These are phyloP conservation scores for Strigops habroptila DNA, from an alignment of 2,113 vertebrate species.

Conservation along the genomic window DNA sequence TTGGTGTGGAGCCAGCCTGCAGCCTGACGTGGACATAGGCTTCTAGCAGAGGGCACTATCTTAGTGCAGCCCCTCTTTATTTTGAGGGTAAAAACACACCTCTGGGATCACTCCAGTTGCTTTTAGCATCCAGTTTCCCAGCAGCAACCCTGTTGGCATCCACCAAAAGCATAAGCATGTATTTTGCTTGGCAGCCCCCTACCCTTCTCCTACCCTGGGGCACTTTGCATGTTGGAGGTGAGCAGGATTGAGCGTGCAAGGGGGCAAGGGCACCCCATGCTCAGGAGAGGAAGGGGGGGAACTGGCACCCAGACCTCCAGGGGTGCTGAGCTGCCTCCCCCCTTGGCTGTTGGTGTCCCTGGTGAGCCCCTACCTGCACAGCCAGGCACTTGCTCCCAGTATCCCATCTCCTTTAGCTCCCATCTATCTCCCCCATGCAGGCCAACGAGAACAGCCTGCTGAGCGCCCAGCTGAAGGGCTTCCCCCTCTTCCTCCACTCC, in stretches of 20 bases:
- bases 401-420: background rate
- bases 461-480: constrained; percentile 96
- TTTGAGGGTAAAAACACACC: background rate
- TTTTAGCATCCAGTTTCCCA: background rate
- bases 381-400: background rate
- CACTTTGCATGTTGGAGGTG: background rate
- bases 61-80: background rate
- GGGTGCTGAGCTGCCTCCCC: background rate
- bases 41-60: background rate
- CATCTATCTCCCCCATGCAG: constrained; percentile 45
- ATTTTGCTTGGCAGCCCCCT: background rate
- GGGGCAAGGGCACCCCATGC: background rate
- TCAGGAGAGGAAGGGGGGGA: background rate
- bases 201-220: background rate
- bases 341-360: background rate
- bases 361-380: background rate
- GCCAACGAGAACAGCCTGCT: constrained; percentile 98
- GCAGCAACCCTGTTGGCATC: background rate
- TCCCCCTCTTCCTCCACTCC: constrained; percentile 95
- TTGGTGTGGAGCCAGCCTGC: background rate
- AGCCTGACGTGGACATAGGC: background rate
- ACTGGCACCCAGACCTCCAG: fast-evolving
- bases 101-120: background rate
- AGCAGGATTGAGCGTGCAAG: background rate
- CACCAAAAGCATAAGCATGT: background rate